Conservation (phyloP, 2,888 invertebrate species). For the Sialis fuliginosa region DNA sequence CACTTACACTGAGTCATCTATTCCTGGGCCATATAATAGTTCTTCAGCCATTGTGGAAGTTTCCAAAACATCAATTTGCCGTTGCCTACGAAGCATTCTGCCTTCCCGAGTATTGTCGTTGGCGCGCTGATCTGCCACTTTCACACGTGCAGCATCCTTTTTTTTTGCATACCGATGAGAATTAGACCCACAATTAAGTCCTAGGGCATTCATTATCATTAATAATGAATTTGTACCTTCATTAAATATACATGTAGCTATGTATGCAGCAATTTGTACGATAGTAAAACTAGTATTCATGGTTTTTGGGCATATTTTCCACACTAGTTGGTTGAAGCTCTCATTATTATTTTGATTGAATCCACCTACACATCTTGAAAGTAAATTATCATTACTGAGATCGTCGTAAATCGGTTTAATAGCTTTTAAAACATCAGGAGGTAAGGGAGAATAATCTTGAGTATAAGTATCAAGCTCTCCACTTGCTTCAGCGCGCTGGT, state of each 20-base stretch:
- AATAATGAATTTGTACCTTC: conserved; percentile 8
- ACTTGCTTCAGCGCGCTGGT: no score
- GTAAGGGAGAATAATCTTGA: no score
- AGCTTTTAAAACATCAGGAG: no score
- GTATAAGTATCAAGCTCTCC: no score
- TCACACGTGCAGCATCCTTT: conserved; percentile 7
- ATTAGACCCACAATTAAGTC: conserved; percentile 8
- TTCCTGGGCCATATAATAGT: no score
- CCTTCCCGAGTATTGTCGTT: conserved; percentile 8
- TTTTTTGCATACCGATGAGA: conserved; percentile 9
- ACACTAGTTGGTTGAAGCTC: no score
- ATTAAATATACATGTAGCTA: no score
- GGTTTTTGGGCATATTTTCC: no score
- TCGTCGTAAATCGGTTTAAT: no score
- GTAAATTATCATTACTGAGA: no score
- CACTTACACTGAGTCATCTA: conserved; percentile 8
- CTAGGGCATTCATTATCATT: conserved; percentile 7
- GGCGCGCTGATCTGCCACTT: conserved; percentile 6
- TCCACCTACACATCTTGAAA: no score
- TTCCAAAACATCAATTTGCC: conserved; percentile 10
- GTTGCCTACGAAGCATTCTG: conserved; percentile 9
- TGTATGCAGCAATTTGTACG: conserved; percentile 8
- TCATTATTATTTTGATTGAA: no score
- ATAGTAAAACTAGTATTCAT: neutral
- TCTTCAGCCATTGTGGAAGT: conserved; percentile 5